Evolutionary conservation across 1,140 invertebrate species (phyloP).

Genomic region (Agrypnia vestita): DNA sequence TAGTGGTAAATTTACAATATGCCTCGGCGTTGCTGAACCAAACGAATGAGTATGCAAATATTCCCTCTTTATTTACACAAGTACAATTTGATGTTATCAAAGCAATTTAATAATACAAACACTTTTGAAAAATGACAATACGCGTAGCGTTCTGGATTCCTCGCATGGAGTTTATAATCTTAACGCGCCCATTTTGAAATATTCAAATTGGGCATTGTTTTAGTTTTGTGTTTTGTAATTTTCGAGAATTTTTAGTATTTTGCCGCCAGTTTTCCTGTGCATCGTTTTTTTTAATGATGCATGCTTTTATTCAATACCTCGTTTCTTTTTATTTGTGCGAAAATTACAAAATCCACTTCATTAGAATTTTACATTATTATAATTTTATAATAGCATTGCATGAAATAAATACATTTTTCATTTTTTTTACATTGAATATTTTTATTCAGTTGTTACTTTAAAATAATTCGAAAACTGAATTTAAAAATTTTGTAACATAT

Average conservation of each 20-base stretch:
- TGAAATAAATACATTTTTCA: too few relatives aligned
- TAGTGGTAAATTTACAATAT: background rate
- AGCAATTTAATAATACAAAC: constrained; percentile 40
- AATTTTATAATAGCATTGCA: too few relatives aligned
- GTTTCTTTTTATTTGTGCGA: background rate
- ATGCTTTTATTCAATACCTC: background rate
- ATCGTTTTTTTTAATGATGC: background rate
- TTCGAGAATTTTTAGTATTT: background rate
- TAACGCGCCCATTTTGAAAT: constrained; percentile 8
- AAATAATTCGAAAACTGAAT: too few relatives aligned
- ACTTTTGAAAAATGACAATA: constrained; percentile 38
- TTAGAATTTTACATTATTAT: too few relatives aligned
- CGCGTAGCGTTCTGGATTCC: constrained; percentile 3
- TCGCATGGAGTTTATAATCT: background rate
- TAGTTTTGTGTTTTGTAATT: too few relatives aligned
- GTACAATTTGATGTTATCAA: constrained; percentile 40
- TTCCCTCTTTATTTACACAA: constrained; percentile 28
- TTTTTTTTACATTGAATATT: too few relatives aligned
- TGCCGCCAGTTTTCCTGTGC: background rate
- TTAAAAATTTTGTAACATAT: too few relatives aligned
- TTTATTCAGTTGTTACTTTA: too few relatives aligned
- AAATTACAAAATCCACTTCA: constrained; percentile 3
- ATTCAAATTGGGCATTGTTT: constrained; percentile 40
- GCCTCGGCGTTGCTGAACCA: background rate
- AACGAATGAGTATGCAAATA: constrained; percentile 21